A percentile compares a stretch with the other conserved stretches of the same genome.
Conservation (phyloP, 2,888 invertebrate species). For the Synergus japonicus region DNA sequence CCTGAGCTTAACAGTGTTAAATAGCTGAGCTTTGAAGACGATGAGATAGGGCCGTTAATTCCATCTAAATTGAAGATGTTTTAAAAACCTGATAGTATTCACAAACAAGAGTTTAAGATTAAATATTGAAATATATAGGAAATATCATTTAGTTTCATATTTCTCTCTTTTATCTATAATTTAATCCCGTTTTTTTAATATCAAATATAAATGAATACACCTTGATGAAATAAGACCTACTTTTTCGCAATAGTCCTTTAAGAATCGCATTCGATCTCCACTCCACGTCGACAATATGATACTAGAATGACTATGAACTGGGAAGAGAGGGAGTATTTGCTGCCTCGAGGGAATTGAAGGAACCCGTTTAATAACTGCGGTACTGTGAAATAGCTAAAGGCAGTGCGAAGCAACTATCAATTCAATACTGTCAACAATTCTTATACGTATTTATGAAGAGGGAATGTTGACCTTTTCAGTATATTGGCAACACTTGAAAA, state of each 20-base stretch:
- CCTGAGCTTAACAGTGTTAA: slow-evolving; percentile 7
- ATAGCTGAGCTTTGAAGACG: slow-evolving; percentile 11
- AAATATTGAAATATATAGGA: too few relatives aligned
- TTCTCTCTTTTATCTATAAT: not conserved
- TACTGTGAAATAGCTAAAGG: slow-evolving; percentile 9
- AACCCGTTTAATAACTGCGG: slow-evolving; percentile 69
- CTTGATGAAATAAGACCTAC: not conserved
- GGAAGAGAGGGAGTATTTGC: slow-evolving; percentile 54
- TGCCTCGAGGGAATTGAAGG: slow-evolving; percentile 69
- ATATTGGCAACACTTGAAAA: not conserved
- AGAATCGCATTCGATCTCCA: not conserved
- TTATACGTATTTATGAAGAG: not conserved
- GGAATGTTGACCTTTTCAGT: not conserved
- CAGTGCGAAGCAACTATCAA: slow-evolving; percentile 3
- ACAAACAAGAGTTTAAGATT: too few relatives aligned
- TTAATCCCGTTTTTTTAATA: not conserved
- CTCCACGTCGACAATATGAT: not conserved
- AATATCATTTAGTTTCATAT: too few relatives aligned
- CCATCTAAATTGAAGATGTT: slow-evolving; percentile 9
- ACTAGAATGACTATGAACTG: slow-evolving; percentile 14
- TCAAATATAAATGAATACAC: too few relatives aligned
- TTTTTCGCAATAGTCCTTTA: not conserved
- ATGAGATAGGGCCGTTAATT: not conserved
- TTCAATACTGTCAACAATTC: slow-evolving; percentile 14
- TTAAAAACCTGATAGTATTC: not conserved